Evolutionary conservation across 37 sponge, comb jelly and placozoan genomes (phyloP).

Genomic region (Ianthella basta): DNA sequence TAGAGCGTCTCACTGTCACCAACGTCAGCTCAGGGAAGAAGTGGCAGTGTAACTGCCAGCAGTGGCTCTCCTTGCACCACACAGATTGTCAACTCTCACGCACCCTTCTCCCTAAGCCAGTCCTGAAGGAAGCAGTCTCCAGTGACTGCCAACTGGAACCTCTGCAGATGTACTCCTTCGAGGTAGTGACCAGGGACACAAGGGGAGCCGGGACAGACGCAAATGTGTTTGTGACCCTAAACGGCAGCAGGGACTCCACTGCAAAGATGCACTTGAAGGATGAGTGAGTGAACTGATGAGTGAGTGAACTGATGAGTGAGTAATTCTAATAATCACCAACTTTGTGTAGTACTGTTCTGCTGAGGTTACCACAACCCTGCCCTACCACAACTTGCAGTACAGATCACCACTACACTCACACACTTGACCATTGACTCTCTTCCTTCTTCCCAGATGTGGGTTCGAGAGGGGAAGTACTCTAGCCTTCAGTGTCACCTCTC

Average conservation of each 20-base stretch:
- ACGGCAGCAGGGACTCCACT: slow-evolving; percentile 58
- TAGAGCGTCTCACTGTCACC: slow-evolving; percentile 57
- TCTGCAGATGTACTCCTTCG: slow-evolving; percentile 36
- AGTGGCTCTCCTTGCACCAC: slow-evolving; percentile 82
- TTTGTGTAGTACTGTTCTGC: no score
- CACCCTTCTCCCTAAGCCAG: slow-evolving; percentile 17
- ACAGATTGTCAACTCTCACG: slow-evolving; percentile 62
- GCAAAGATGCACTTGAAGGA: slow-evolving; percentile 50
- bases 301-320: no score
- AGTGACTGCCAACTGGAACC: background rate
- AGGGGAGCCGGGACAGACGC: slow-evolving; percentile 87
- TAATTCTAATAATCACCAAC: no score
- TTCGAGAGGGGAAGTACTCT: slow-evolving; percentile 14
- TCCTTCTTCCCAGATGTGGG: background rate
- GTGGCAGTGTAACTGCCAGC: slow-evolving; percentile 74
- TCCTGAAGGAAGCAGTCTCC: slow-evolving; percentile 20
- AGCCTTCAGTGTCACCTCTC: slow-evolving; percentile 22
- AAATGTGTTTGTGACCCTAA: slow-evolving; percentile 78
- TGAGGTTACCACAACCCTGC: no score
- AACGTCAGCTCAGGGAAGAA: slow-evolving; percentile 37
- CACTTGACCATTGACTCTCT: background rate
- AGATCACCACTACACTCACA: background rate
- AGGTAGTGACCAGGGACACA: slow-evolving; percentile 62
- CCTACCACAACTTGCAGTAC: no score
- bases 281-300: slow-evolving; percentile 27